Base-by-base conservation (phyloP, 2,113 vertebrate genomes). In the Struthidea cinerea region DNA sequence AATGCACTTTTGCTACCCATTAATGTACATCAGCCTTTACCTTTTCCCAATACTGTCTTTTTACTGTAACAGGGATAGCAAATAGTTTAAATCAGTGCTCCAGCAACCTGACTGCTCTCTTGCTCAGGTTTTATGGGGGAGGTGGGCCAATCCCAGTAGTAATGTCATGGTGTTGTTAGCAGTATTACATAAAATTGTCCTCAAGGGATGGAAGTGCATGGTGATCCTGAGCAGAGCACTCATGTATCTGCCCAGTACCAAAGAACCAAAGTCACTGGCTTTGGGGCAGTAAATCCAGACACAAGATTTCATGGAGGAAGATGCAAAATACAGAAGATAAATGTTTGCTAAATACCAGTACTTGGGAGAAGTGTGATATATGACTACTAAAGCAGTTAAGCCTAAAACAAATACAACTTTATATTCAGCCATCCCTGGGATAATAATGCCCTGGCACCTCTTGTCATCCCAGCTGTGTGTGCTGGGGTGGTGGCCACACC, bases 331-430 rank as follows among this genome's bases (percentile, higher is more conserved):
- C 16, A 55, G n/a, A 76, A 73, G 37, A 65, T 11, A 61, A 79
- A 39, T 27, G 2, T 46, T 77, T 57, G 12, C 28, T 69, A 15
- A 57, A 46, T 28, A 30, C 23, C 0, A 0, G 9, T 24, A 23
- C 26, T 73, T 57, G 57, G 35, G 52, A 68, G 61, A 87, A 49
- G 41, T 1, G 2, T 69, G 42, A 37, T 57, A 27, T 5, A 9
- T 50, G 41, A 55, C 50, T 77, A 37, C 13, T 17, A n/a, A 52
- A 61, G 37, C 30, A 50, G 16, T 69, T 37, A 80, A 71, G 14
- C 10, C 52, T 79, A 37, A 80, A 91, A 47, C 13, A 21, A 52
- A 80, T 47, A 33, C 8, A 73, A 27, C 44, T 83, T 83, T 76
- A 33, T 76, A 73, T 84, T 68, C 35, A 60, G 22, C n/a, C 28